phyloP scores from a whole-genome alignment of 2,113 vertebrate genomes.

The Neomonachus schauinslandi region DNA sequence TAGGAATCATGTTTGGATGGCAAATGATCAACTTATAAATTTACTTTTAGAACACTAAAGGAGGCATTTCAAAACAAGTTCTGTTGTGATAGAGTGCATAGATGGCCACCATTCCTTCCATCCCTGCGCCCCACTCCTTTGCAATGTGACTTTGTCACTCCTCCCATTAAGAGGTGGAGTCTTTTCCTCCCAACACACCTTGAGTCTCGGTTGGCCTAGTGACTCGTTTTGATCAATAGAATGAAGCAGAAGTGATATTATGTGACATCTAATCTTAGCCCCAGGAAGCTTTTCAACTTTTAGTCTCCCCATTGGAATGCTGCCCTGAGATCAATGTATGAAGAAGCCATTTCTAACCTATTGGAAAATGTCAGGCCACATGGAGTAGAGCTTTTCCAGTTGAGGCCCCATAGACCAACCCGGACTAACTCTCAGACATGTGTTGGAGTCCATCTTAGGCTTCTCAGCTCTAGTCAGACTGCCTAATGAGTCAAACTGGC shows the following conservation, averaged over 20 bases:
- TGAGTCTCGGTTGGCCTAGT: neutral
- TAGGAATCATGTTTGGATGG: constrained; percentile 1
- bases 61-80: neutral
- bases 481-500: neutral
- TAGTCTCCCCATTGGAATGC: neutral
- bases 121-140: neutral
- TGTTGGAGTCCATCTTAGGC: neutral
- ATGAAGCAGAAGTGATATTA: neutral
- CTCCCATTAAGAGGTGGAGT: neutral
- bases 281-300: neutral
- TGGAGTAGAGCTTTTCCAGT: neutral
- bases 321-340: neutral
- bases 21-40: constrained; percentile 12
- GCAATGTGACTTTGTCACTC: neutral
- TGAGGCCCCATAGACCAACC: neutral
- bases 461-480: neutral
- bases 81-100: neutral
- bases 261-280: neutral
- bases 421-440: neutral
- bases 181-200: neutral
- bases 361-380: neutral
- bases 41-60: constrained; percentile 24
- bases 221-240: neutral
- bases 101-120: neutral
- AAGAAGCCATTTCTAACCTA: neutral